Percentiles rank a stretch among this genome's conserved stretches.
phyloP scores from a whole-genome alignment of 2,113 vertebrate genomes.

The Silurus meridionalis region DNA sequence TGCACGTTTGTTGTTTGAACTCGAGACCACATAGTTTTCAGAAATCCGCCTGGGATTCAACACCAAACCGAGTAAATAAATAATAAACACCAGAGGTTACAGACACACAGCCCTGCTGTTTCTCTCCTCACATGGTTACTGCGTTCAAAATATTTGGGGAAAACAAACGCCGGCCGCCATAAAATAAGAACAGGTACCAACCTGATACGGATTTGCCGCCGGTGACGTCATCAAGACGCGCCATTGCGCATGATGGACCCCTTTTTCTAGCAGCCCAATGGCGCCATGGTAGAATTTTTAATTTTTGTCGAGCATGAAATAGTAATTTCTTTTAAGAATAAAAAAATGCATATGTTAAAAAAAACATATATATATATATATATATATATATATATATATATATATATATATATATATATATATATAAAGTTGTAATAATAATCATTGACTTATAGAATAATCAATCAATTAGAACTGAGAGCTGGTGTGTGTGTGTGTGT shows the following conservation, averaged over 20 bases:
- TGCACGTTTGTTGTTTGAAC: no score
- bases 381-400: no score
- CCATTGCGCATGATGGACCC: constrained; percentile 46
- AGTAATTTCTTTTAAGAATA: neutral
- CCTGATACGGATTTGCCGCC: constrained; percentile 12
- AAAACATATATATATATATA: no score
- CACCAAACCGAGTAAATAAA: neutral
- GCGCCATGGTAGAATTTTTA: neutral
- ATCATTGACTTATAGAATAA: no score
- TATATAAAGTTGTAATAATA: no score
- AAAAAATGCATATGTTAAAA: neutral
- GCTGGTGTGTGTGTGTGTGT: no score
- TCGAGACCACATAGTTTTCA: neutral
- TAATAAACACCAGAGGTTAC: no score
- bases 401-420: no score
- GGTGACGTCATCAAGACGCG: constrained; percentile 34
- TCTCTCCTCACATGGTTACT: no score
- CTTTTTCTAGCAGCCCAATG: neutral
- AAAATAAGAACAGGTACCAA: neutral
- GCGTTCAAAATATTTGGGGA: neutral
- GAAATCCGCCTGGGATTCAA: neutral
- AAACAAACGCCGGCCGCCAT: neutral
- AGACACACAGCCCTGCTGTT: neutral
- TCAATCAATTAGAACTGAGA: no score
- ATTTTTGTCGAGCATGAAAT: neutral